phyloP scores from a whole-genome alignment of 1,140 invertebrate genomes.

The Drepana arcuata region DNA sequence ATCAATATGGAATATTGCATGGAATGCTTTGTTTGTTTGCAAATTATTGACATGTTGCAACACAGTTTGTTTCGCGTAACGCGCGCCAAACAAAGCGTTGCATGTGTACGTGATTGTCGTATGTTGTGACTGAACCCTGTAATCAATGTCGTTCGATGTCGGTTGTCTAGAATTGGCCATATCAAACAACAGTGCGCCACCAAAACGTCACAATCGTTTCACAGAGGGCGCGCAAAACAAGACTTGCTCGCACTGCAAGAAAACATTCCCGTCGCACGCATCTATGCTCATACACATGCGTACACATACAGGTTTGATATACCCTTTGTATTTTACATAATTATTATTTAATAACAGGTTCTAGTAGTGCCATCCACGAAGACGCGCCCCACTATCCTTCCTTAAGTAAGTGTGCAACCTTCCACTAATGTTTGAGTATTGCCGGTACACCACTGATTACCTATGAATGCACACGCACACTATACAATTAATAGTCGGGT shows the following conservation, averaged over 20 bases:
- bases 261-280: slow-evolving; percentile 83
- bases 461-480: too few species aligned
- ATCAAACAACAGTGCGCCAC: slow-evolving; percentile 81
- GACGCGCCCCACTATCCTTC: too few species aligned
- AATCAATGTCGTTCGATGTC: slow-evolving; percentile 60
- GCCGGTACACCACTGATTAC: too few species aligned
- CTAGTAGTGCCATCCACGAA: too few species aligned
- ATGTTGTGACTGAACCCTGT: slow-evolving; percentile 21
- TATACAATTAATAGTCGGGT: too few species aligned
- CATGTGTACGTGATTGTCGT: slow-evolving; percentile 18
- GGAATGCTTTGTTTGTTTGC: slow-evolving; percentile 40
- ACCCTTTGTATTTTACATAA: too few species aligned
- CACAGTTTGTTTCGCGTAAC: not conserved
- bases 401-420: too few species aligned
- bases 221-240: slow-evolving; percentile 77
- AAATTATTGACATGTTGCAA: slow-evolving; percentile 2
- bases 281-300: slow-evolving; percentile 83
- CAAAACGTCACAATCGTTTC: slow-evolving; percentile 73
- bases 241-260: slow-evolving; percentile 80
- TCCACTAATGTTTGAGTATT: too few species aligned
- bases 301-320: slow-evolving; percentile 77
- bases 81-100: slow-evolving; percentile 27
- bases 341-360: too few species aligned
- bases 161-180: slow-evolving; percentile 80
- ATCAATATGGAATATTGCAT: slow-evolving; percentile 18